A percentile compares a stretch with the other conserved stretches of the same genome.
phyloP scores from a whole-genome alignment of 2,113 vertebrate genomes.

The Tonatia bakeri region DNA sequence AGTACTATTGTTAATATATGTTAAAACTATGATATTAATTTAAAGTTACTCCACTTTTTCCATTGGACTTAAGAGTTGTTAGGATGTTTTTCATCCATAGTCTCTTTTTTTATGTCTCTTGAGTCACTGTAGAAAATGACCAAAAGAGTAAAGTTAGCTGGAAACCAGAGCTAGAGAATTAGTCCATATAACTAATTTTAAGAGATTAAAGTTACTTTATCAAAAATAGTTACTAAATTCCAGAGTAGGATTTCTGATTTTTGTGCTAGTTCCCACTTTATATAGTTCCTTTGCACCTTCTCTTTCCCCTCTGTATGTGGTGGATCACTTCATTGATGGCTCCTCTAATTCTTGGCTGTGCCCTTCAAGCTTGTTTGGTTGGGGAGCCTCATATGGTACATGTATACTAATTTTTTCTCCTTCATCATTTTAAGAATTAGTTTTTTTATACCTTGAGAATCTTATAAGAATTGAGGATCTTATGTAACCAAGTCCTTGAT shows the following conservation, averaged over 20 bases:
- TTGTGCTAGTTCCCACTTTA: not conserved
- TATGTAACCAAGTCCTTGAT: not conserved
- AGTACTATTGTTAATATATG: not conserved
- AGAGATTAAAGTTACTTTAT: slow-evolving; percentile 9
- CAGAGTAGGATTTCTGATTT: not conserved
- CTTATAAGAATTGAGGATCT: not conserved
- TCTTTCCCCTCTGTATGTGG: not conserved
- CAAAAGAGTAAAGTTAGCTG: slow-evolving; percentile 15
- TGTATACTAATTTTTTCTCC: not conserved
- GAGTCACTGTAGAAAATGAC: slow-evolving; percentile 13
- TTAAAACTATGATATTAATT: not conserved
- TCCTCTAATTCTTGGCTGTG: not conserved
- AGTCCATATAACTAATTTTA: not conserved
- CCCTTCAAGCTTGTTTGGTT: not conserved
- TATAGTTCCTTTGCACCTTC: not conserved
- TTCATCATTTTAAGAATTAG: slow-evolving; percentile 1
- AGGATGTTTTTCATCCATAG: not conserved
- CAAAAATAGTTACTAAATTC: not conserved
- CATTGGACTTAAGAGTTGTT: not conserved
- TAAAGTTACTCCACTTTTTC: slow-evolving; percentile 20
- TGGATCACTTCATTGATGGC: not conserved
- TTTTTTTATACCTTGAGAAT: slow-evolving; percentile 27
- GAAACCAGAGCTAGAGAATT: slow-evolving; percentile 22
- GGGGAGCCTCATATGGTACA: not conserved
- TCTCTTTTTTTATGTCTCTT: slow-evolving; percentile 25